A percentile compares a stretch with the other conserved stretches of the same genome.
Conservation (phyloP, 2,113 vertebrate species). For the Ahaetulla prasina region DNA sequence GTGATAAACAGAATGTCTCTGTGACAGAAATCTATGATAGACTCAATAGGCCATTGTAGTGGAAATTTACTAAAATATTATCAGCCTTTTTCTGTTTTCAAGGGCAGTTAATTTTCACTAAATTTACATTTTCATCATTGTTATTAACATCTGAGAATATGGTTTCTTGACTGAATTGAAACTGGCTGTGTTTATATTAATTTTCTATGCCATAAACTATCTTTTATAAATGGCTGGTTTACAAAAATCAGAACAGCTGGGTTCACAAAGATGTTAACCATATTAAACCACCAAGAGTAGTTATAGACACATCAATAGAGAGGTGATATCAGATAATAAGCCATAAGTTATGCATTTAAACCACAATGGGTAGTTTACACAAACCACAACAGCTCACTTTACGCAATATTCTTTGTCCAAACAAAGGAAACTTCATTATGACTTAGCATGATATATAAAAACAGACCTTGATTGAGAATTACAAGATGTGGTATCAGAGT, state of each 20-base stretch:
- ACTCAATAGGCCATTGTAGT: background rate
- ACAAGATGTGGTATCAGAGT: background rate
- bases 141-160: background rate
- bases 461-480: background rate
- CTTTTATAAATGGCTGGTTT: background rate
- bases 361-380: background rate
- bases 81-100: slow-evolving; percentile 23
- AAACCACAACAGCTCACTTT: background rate
- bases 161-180: background rate
- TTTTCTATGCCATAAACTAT: background rate
- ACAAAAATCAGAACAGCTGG: background rate
- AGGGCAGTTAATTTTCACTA: slow-evolving; percentile 19
- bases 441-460: background rate
- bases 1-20: slow-evolving; percentile 14
- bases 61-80: background rate
- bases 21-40: background rate
- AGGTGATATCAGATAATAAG: background rate
- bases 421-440: background rate
- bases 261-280: background rate
- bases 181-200: background rate
- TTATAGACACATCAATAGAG: background rate
- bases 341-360: background rate
- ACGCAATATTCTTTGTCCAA: background rate
- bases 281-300: background rate
- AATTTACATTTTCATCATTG: slow-evolving; percentile 26